These are phyloP conservation scores for Malurus cyaneus DNA, from an alignment of 2,113 vertebrate genomes.

Conservation along the genomic window DNA sequence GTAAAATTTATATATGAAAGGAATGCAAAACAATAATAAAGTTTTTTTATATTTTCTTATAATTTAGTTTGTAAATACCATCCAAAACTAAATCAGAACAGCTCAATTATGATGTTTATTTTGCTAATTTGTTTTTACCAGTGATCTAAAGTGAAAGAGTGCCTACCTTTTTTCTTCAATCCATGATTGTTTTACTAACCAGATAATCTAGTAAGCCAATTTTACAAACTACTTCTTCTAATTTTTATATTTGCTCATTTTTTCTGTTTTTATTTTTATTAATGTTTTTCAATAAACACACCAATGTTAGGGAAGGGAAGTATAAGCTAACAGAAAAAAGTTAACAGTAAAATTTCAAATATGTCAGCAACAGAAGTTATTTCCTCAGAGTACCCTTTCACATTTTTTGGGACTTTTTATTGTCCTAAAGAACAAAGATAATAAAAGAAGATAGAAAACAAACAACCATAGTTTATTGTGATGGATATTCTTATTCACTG, in stretches of 20 bases:
- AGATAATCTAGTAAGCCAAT: neutral
- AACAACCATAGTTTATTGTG: constrained; percentile 9
- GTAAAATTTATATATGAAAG: neutral
- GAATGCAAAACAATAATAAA: neutral
- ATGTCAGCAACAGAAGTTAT: neutral
- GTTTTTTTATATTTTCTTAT: neutral
- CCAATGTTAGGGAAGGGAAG: neutral
- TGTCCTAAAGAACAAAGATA: neutral
- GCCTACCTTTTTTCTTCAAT: neutral
- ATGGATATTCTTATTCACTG: neutral
- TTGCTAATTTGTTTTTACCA: neutral
- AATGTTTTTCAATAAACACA: neutral
- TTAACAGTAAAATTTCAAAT: neutral
- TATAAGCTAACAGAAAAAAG: neutral
- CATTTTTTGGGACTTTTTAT: neutral
- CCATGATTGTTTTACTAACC: neutral
- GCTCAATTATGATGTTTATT: neutral
- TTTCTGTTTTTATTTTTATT: neutral
- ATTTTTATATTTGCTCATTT: neutral
- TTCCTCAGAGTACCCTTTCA: neutral
- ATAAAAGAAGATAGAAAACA: neutral
- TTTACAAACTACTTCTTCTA: neutral
- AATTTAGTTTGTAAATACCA: neutral
- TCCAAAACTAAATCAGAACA: neutral
- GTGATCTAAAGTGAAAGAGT: neutral